A percentile compares a stretch with the other conserved stretches of the same genome.
These are phyloP conservation scores for Enteromius fasciolatus DNA, from an alignment of 2,797 vertebrate species.

Conservation along the genomic window DNA sequence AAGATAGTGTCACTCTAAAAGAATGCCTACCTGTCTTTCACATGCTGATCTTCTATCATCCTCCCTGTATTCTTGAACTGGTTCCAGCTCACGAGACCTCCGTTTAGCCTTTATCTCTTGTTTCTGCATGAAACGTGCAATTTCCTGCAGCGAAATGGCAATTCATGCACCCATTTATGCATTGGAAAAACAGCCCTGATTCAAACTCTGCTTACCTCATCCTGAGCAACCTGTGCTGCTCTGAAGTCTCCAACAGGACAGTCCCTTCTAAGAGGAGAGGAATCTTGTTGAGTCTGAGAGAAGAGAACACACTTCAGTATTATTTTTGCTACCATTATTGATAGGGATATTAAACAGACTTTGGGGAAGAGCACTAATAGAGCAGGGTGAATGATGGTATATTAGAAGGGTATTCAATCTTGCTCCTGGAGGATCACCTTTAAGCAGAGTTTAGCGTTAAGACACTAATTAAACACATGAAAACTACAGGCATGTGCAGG, in stretches of 20 bases:
- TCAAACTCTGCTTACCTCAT: conserved; percentile 70
- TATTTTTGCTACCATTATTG: background rate
- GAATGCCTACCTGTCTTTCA: conserved; percentile 68
- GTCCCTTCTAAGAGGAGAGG: conserved; percentile 26
- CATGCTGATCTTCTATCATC: conserved; percentile 61
- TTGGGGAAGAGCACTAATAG: background rate
- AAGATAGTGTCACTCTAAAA: background rate
- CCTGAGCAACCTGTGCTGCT: conserved; percentile 81
- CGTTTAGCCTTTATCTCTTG: conserved; percentile 78
- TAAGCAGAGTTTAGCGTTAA: background rate
- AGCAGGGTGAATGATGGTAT: background rate
- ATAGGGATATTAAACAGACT: background rate
- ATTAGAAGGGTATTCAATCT: background rate
- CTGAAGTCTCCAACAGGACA: conserved; percentile 75
- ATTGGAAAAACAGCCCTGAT: background rate
- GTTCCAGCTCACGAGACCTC: conserved; percentile 71
- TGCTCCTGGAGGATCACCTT: background rate
- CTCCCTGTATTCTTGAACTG: conserved; percentile 68
- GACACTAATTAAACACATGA: background rate
- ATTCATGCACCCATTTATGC: background rate
- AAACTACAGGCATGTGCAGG: background rate
- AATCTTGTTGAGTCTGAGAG: conserved; percentile 61
- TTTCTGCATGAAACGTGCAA: conserved; percentile 83
- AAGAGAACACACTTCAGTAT: background rate
- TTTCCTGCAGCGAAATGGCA: conserved; percentile 70